These are phyloP conservation scores for Gorsachius goisagi DNA, from an alignment of 2,113 vertebrate genomes.

Conservation along the genomic window DNA sequence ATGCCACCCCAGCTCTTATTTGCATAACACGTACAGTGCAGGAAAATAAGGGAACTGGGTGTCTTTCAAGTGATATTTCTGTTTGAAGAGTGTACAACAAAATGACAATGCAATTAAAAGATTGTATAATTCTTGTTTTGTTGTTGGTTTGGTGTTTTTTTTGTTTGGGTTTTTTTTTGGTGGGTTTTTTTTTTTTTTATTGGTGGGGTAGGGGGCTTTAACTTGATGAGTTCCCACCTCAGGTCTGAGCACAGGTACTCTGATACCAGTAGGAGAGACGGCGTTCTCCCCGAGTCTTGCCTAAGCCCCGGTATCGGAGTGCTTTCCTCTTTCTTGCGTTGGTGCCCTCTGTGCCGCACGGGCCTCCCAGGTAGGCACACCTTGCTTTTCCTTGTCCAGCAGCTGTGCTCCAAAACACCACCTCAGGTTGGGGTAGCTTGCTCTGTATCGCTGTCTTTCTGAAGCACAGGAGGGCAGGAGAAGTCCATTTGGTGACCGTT, in stretches of 20 bases:
- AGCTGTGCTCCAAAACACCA: neutral
- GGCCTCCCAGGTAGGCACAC: neutral
- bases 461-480: neutral
- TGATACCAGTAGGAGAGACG: neutral
- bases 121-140: neutral
- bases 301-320: neutral
- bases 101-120: constrained; percentile 73
- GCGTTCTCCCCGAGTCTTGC: neutral
- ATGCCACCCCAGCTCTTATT: neutral
- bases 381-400: neutral
- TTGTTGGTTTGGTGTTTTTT: too few species aligned
- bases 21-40: constrained; percentile 9
- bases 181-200: neutral
- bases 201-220: neutral
- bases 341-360: neutral
- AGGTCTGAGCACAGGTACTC: neutral
- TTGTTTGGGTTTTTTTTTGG: too few species aligned
- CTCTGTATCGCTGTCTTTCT: neutral
- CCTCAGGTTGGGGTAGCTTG: neutral
- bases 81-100: constrained; percentile 58
- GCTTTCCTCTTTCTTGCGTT: neutral
- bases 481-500: neutral
- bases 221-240: neutral
- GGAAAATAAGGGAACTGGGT: constrained; percentile 31
- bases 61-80: constrained; percentile 50